Evolutionary conservation across 2,113 vertebrate genomes (phyloP), one percentile per base, ranked within the genome.

Genomic region (Paradoxurus hermaphroditus): DNA sequence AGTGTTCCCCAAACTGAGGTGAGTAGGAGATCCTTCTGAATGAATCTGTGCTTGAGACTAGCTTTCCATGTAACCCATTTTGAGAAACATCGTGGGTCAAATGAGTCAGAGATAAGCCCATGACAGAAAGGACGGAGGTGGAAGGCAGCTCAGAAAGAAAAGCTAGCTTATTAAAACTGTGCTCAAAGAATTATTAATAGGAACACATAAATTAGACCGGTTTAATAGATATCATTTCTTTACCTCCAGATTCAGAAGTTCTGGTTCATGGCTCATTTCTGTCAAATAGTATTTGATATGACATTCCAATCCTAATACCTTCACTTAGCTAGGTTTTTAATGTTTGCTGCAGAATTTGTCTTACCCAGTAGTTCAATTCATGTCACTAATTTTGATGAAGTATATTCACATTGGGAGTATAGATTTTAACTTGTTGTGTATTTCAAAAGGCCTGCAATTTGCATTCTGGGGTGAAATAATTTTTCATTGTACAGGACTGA

Each of bases 171-270:
- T 78, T 70, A 89, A 96, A 88, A 88, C 1, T 87, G 75, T 88
- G n/a, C 56, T 85, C 41, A 86, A 86, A 88, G 44, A 97, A 96
- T 82, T 84, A 79, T 63, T 96, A 73, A 91, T 10, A 67, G 46
- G 70, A n/a, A 91, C 36, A 73, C 3, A 1, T 36, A 90, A 86
- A 86, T 95, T 96, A 92, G 86, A 81, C 21, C 25, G 9, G 13
- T 78, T 85, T 51, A 93, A 87, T 0, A 79, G 56, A 36, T 41
- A 90, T 11, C 8, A 96, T 85, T 96, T 88, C n/a, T 73, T 93
- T 86, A 95, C 31, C 62, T 79, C 49, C 49, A 83, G 31, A 95
- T 86, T 94, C 49, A 12, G 16, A 96, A 95, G 44, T 51, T 86
- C 92, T 23, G 91, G 82, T 81, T 86, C 31, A 83, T 68, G 36